phyloP scores from a whole-genome alignment of 2,797 vertebrate species.

The Champsocephalus esox region DNA sequence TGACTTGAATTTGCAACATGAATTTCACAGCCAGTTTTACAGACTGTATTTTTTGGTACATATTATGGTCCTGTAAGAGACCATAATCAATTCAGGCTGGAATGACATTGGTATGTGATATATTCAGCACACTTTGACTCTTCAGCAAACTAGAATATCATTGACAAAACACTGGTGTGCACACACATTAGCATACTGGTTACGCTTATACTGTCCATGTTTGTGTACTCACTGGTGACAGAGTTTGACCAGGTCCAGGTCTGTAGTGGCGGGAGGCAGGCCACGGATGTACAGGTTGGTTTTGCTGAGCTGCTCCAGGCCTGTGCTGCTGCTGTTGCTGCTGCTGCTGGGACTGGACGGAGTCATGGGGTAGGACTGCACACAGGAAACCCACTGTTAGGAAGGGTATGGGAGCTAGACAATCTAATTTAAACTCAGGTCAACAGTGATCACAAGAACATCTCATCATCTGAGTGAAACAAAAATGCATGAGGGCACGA shows the following conservation, averaged over 20 bases:
- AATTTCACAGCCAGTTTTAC: not conserved
- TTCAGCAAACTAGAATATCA: conserved; percentile 10
- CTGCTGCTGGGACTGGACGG: conserved; percentile 98
- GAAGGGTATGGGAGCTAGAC: conserved; percentile 81
- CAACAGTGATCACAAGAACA: conserved; percentile 62
- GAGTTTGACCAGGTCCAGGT: conserved; percentile 98
- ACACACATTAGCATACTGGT: conserved; percentile 1
- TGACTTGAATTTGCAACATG: no score
- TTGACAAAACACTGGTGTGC: not conserved
- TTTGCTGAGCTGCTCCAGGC: conserved; percentile 99
- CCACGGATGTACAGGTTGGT: conserved; percentile 99
- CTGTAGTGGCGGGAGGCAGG: conserved; percentile 95
- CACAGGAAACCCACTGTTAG: conserved; percentile 85
- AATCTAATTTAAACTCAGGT: conserved; percentile 68
- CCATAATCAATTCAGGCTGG: not conserved
- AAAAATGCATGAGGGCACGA: conserved; percentile 10
- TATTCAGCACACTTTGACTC: not conserved
- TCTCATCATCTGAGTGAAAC: conserved; percentile 24
- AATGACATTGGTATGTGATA: not conserved
- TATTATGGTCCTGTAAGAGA: not conserved
- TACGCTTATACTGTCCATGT: not conserved
- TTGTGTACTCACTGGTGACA: conserved; percentile 95
- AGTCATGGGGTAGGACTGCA: conserved; percentile 96
- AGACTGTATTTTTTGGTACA: not conserved
- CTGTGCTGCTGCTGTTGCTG: conserved; percentile 95